Evolutionary conservation across 2,888 invertebrate species (phyloP).

Genomic region (Carcina quercana): DNA sequence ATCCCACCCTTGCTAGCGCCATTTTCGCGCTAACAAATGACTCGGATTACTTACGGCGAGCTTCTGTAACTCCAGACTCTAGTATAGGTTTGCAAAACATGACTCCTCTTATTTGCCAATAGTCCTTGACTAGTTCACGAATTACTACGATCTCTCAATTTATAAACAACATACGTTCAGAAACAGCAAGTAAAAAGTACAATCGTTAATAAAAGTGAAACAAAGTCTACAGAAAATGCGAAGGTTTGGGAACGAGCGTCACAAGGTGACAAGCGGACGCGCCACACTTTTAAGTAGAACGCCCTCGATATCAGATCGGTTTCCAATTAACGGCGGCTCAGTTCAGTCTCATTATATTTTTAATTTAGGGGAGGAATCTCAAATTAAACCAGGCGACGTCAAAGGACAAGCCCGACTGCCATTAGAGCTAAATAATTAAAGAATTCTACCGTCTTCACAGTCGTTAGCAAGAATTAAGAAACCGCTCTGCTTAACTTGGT

Average conservation of each 20-base stretch:
- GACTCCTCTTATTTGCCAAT: too few relatives aligned
- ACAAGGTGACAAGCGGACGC: too few relatives aligned
- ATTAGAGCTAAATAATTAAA: conserved; percentile 74
- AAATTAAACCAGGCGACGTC: conserved; percentile 69
- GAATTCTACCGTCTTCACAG: conserved; percentile 65
- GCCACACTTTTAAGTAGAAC: conserved; percentile 43
- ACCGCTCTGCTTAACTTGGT: conserved; percentile 48
- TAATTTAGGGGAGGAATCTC: conserved; percentile 71
- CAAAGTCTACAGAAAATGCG: too few relatives aligned
- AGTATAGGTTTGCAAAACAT: too few relatives aligned
- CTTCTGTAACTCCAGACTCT: too few relatives aligned
- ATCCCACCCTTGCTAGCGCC: conserved; percentile 28
- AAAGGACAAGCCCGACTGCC: conserved; percentile 67
- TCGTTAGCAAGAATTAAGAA: conserved; percentile 65
- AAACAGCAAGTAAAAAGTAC: too few relatives aligned
- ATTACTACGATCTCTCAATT: too few relatives aligned
- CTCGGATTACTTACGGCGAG: conserved; percentile 38
- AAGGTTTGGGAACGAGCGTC: too few relatives aligned
- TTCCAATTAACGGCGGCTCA: conserved; percentile 70
- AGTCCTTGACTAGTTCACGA: too few relatives aligned
- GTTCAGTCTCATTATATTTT: conserved; percentile 73
- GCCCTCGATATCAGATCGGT: conserved; percentile 55
- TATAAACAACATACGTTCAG: too few relatives aligned
- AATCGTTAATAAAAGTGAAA: too few relatives aligned
- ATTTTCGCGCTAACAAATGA: conserved; percentile 42